These are phyloP conservation scores for Myotis daubentonii DNA, from an alignment of 2,797 vertebrate species.

Conservation along the genomic window DNA sequence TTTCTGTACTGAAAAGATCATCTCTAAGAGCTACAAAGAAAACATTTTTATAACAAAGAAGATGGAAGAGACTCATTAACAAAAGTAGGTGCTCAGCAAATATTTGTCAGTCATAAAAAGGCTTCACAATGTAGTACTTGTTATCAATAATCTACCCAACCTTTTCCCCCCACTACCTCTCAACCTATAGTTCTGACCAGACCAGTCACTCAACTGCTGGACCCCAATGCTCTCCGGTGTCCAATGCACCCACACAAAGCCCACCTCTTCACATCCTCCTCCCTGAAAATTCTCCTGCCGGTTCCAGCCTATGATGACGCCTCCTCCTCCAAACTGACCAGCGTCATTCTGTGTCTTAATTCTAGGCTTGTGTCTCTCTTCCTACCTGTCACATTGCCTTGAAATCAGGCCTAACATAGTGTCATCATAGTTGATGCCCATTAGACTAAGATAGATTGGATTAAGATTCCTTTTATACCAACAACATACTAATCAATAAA, in stretches of 20 bases:
- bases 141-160: neutral
- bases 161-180: neutral
- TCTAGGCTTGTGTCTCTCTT: neutral
- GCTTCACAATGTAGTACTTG: neutral
- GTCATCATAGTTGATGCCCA: neutral
- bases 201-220: neutral
- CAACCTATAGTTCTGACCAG: neutral
- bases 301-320: too few species aligned
- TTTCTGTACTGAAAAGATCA: neutral
- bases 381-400: neutral
- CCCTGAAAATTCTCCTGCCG: neutral
- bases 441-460: neutral
- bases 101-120: neutral
- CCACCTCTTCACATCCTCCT: neutral
- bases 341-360: neutral
- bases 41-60: slow-evolving; percentile 20
- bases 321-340: neutral
- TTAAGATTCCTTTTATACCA: neutral
- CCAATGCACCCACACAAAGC: neutral
- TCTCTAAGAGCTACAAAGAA: neutral
- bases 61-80: neutral
- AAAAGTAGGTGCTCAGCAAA: neutral
- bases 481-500: neutral
- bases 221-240: neutral
- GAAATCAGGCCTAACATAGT: neutral